phyloP scores from a whole-genome alignment of 2,888 invertebrate genomes.

The Polymixis lichenea region DNA sequence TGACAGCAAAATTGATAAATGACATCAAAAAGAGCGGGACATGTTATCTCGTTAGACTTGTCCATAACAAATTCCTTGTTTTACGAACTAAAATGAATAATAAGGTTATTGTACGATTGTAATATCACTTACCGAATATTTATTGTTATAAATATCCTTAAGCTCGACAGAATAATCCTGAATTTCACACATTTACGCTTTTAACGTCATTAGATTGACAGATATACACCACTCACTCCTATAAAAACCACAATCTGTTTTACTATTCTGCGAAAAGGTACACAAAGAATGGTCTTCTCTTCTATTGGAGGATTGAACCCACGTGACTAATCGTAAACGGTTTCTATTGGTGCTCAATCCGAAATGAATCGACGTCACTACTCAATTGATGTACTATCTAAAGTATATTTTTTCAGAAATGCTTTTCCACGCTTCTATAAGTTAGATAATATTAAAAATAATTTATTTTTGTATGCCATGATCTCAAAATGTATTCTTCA shows the following conservation, averaged over 20 bases:
- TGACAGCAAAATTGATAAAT: slow-evolving; percentile 67
- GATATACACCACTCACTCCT: slow-evolving; percentile 90
- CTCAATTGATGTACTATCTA: slow-evolving; percentile 70
- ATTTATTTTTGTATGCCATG: slow-evolving; percentile 6
- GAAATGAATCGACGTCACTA: slow-evolving; percentile 77
- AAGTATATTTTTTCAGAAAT: neutral
- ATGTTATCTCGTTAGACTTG: slow-evolving; percentile 84
- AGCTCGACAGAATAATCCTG: slow-evolving; percentile 93
- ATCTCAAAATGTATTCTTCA: neutral
- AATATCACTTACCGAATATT: slow-evolving; percentile 92
- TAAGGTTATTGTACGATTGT: slow-evolving; percentile 50
- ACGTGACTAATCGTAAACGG: slow-evolving; percentile 86
- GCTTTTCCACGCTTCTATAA: neutral
- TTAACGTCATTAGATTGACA: slow-evolving; percentile 89
- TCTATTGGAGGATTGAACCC: slow-evolving; percentile 87
- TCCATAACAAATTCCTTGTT: slow-evolving; percentile 82
- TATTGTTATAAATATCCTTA: slow-evolving; percentile 92
- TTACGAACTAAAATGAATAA: slow-evolving; percentile 72
- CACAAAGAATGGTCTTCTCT: slow-evolving; percentile 89
- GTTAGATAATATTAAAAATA: slow-evolving; percentile 1
- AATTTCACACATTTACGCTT: slow-evolving; percentile 92
- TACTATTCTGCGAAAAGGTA: slow-evolving; percentile 89
- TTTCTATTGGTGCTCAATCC: slow-evolving; percentile 82
- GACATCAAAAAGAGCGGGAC: slow-evolving; percentile 90
- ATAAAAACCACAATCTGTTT: slow-evolving; percentile 89